Conservation (phyloP, 2,888 invertebrate genomes). For the Eubasilissa splendida region DNA sequence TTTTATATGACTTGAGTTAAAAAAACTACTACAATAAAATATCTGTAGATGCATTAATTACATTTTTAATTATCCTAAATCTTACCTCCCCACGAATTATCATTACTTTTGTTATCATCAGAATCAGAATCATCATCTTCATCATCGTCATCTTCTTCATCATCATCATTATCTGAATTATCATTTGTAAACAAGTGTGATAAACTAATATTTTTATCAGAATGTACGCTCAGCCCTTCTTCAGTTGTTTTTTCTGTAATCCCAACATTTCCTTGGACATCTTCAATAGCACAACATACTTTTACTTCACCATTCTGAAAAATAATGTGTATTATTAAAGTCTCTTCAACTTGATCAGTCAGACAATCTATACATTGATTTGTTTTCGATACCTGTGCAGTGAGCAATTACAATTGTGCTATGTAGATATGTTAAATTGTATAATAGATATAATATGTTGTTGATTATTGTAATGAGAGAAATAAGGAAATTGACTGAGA, state of each 20-base stretch:
- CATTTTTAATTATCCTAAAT: background rate
- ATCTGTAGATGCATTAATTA: background rate
- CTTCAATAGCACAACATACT: background rate
- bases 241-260: background rate
- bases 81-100: background rate
- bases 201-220: background rate
- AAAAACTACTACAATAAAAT: no score
- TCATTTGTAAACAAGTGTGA: slow-evolving; percentile 16
- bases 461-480: no score
- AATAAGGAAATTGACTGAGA: no score
- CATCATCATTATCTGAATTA: slow-evolving; percentile 19
- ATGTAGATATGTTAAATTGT: no score
- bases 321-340: background rate
- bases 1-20: no score
- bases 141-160: slow-evolving; percentile 9
- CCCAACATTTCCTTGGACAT: slow-evolving; percentile 1
- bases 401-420: no score
- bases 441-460: no score
- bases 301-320: slow-evolving; percentile 56
- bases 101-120: slow-evolving; percentile 27
- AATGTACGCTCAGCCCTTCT: slow-evolving; percentile 2
- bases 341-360: no score
- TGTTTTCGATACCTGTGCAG: no score
- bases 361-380: no score
- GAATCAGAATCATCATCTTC: slow-evolving; percentile 16